These are phyloP conservation scores for Isichthys henryi DNA, from an alignment of 2,113 vertebrate species.

Conservation along the genomic window DNA sequence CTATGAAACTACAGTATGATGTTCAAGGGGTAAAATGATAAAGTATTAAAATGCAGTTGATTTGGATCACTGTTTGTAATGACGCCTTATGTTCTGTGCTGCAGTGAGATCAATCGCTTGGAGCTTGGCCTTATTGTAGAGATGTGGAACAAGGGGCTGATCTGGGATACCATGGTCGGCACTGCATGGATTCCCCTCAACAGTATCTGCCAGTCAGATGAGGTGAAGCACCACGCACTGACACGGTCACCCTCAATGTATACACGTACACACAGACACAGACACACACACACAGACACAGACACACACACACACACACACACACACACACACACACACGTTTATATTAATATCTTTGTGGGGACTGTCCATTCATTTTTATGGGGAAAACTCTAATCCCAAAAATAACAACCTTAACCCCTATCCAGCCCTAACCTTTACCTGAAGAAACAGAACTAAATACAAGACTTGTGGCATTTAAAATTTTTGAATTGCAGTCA, in stretches of 20 bases:
- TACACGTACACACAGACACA: neutral
- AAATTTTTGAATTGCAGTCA: no score
- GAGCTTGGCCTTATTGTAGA: conserved; percentile 90
- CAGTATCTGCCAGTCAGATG: conserved; percentile 77
- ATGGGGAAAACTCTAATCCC: neutral
- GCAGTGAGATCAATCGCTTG: conserved; percentile 87
- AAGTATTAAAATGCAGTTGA: neutral
- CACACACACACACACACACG: neutral
- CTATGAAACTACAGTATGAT: neutral
- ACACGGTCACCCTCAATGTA: neutral
- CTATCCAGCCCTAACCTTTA: no score
- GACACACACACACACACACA: neutral
- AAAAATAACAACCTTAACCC: no score
- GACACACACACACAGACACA: neutral
- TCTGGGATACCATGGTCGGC: conserved; percentile 96
- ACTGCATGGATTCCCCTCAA: conserved; percentile 83
- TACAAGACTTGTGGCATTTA: no score
- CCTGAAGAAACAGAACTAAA: no score
- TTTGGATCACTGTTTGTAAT: neutral
- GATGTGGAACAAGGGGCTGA: conserved; percentile 96
- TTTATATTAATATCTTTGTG: no score
- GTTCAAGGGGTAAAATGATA: neutral
- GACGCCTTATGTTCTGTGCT: conserved; percentile 4
- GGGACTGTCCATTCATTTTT: no score
- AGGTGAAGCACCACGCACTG: conserved; percentile 61